Percentiles rank a stretch among this genome's conserved stretches.
These are phyloP conservation scores for Thalassaphorura encarpata DNA, from an alignment of 1,140 invertebrate species.

Conservation along the genomic window DNA sequence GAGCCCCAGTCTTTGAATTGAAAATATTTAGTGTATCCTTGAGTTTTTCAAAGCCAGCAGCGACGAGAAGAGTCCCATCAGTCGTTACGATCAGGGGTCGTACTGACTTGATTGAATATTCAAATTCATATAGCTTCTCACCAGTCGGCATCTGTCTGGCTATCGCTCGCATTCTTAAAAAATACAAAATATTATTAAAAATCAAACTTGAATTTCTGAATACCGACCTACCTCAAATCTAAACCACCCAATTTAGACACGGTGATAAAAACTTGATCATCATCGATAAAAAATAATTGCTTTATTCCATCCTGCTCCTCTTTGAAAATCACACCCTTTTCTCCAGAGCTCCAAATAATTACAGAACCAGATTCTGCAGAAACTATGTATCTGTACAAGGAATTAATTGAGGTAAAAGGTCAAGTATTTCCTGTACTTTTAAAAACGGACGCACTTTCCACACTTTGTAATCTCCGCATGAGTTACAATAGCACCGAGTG, in stretches of 20 bases:
- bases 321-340: constrained; percentile 65
- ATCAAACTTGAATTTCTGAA: not conserved
- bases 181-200: constrained; percentile 14
- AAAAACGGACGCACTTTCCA: constrained; percentile 55
- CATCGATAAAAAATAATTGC: constrained; percentile 73
- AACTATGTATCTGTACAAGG: too few relatives aligned
- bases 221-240: constrained; percentile 4
- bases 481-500: constrained; percentile 87
- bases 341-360: constrained; percentile 78
- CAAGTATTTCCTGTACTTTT: not conserved
- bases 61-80: constrained; percentile 65
- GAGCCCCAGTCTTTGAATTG: constrained; percentile 67
- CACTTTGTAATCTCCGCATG: constrained; percentile 68
- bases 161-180: constrained; percentile 33
- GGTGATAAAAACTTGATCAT: constrained; percentile 70
- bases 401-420: constrained; percentile 3
- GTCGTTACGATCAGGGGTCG: constrained; percentile 64
- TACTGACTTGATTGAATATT: constrained; percentile 62
- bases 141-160: constrained; percentile 45
- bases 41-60: constrained; percentile 70
- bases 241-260: constrained; percentile 48
- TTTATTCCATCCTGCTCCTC: constrained; percentile 74
- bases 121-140: constrained; percentile 66
- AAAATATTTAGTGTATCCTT: constrained; percentile 75
- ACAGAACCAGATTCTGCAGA: constrained; percentile 88